Evolutionary conservation across 64 coral and sea anemone genomes (phyloP), one percentile per base, ranked within the genome.

Genomic region (Porites australiensis): DNA sequence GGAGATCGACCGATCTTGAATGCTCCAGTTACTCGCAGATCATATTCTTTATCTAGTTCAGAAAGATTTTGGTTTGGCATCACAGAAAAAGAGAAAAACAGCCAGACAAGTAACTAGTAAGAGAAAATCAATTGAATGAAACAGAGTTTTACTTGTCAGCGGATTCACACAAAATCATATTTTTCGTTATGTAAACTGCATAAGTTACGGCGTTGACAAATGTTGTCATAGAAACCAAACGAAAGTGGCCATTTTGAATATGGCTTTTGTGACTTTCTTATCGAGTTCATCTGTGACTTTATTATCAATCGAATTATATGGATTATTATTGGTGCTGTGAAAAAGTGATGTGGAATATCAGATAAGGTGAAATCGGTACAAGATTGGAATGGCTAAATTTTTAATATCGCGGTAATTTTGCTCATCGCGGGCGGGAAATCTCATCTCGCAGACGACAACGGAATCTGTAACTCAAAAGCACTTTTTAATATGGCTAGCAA

Each of bases 401-500:
- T 37, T 69, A 7, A 44, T 23, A 21, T 4, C 18, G 46, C 4
- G 3, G 63, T 81, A 64, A 84, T 84, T 84, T 69, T 68, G 19
- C 19, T 49, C 27, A 37, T 37, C 27, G 27, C 27, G 27, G 27
- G 27, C 27, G 27, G 27, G 27, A 37, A 37, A 37, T 37, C 27
- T 58, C 11, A 23, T 3, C 64, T 82, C 12, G 22, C 21, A 60
- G 58, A 82, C 23, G 57, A 82, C 79, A 62, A 18, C 46, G 45
- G 43, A 82, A 64, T 82, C 50, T 84, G 44, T 10, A 63, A 15
- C 51, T 63, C 3, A 18, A 12, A n/a, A 4, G 15, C 2, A 0
- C 10, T 50, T 87, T 60, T 59, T 18, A 96, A 63, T 16, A 97
- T 97, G 95, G 77, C 81, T 2, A 97, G 95, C 52, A 93, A 91